Percentiles rank a stretch among this genome's conserved stretches.
phyloP scores from a whole-genome alignment of 2,888 invertebrate genomes.

The Eutolmus rufibarbis region DNA sequence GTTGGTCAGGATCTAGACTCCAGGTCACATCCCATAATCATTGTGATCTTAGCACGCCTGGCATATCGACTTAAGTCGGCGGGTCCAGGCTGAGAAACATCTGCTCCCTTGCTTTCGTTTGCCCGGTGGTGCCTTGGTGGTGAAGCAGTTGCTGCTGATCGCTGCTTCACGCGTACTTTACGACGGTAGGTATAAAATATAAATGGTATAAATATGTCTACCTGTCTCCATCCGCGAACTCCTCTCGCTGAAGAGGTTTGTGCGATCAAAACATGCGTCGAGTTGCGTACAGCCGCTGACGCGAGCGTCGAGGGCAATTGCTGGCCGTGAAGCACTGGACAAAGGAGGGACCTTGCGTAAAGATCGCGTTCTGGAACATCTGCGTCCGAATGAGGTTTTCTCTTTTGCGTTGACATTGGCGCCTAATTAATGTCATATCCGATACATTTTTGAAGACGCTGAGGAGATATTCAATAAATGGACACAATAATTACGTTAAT shows the following conservation, averaged over 20 bases:
- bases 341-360: not conserved
- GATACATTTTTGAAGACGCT: not conserved
- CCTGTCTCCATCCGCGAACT: not conserved
- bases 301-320: not conserved
- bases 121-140: not conserved
- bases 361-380: not conserved
- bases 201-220: not conserved
- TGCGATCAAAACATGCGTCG: not conserved
- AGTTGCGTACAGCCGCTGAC: not conserved
- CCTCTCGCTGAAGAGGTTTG: not conserved
- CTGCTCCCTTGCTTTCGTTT: not conserved
- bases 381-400: not conserved
- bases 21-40: constrained; percentile 18
- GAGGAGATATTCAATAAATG: not conserved
- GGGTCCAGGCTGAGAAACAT: not conserved
- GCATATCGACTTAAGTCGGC: not conserved
- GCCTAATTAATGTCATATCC: constrained; percentile 1
- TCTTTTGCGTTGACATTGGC: not conserved
- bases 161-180: not conserved
- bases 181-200: not conserved
- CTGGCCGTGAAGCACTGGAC: not conserved
- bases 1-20: not conserved
- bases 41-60: constrained; percentile 5
- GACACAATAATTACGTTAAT: not conserved
- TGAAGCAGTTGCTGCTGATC: not conserved